Evolutionary conservation across 2,888 invertebrate genomes (phyloP).

Genomic region (Acleris laterana): DNA sequence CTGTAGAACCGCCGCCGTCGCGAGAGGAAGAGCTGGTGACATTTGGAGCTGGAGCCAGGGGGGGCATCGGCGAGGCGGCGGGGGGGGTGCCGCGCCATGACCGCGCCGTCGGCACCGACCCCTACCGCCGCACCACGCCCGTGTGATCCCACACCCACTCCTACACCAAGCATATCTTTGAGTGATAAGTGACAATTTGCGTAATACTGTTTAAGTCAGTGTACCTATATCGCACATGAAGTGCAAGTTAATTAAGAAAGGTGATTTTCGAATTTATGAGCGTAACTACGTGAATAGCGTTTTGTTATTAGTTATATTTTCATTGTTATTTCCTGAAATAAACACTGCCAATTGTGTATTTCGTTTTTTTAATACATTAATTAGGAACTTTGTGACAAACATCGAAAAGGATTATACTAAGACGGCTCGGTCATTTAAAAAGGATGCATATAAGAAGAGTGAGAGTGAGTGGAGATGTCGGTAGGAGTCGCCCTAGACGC

Average conservation of each 20-base stretch:
- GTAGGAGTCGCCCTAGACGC: too few species aligned
- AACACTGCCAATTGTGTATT: slow-evolving; percentile 81
- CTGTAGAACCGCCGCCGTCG: slow-evolving; percentile 86
- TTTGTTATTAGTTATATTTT: slow-evolving; percentile 68
- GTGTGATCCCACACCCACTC: slow-evolving; percentile 71
- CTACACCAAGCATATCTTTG: slow-evolving; percentile 77
- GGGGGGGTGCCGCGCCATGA: slow-evolving; percentile 65
- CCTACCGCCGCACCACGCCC: slow-evolving; percentile 85
- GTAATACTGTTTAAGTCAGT: slow-evolving; percentile 54
- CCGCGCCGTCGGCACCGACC: slow-evolving; percentile 81
- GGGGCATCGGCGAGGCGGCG: slow-evolving; percentile 65
- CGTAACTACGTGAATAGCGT: slow-evolving; percentile 60
- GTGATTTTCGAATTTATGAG: slow-evolving; percentile 77
- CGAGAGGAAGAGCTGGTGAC: slow-evolving; percentile 88
- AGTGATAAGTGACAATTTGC: slow-evolving; percentile 74
- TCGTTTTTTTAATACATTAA: slow-evolving; percentile 36
- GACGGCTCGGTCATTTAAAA: too few species aligned
- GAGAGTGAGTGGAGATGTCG: too few species aligned
- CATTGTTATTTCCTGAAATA: slow-evolving; percentile 81
- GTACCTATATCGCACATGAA: slow-evolving; percentile 28
- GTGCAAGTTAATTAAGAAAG: slow-evolving; percentile 33
- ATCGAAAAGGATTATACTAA: background rate
- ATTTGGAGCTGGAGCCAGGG: slow-evolving; percentile 86
- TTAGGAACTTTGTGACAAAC: background rate
- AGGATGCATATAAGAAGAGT: too few species aligned